These are phyloP conservation scores for Noctua comes DNA, from an alignment of 2,888 invertebrate species.

Conservation along the genomic window DNA sequence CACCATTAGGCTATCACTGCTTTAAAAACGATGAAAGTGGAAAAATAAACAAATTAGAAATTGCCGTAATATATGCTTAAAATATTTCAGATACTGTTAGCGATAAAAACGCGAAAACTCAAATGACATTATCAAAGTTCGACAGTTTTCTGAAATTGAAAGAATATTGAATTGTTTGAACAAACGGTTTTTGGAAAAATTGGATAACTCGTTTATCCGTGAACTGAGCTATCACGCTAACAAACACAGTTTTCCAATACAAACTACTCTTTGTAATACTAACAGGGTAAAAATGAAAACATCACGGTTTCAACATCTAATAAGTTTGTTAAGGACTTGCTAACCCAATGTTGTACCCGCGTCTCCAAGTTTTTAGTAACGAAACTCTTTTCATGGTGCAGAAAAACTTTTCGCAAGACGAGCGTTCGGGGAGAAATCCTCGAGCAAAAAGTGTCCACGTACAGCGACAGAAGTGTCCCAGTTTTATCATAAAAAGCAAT, in stretches of 20 bases:
- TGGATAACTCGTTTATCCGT: constrained; percentile 23
- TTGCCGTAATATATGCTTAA: too few species aligned
- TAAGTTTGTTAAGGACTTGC: constrained; percentile 56
- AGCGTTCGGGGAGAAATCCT: constrained; percentile 59
- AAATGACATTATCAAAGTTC: constrained; percentile 14
- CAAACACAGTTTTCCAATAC: constrained; percentile 32
- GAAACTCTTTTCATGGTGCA: constrained; percentile 56
- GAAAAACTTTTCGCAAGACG: constrained; percentile 61
- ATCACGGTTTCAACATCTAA: constrained; percentile 21
- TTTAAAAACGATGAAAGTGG: neutral
- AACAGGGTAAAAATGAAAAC: constrained; percentile 55
- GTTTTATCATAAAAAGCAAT: constrained; percentile 66
- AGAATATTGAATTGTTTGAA: constrained; percentile 31
- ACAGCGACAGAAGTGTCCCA: constrained; percentile 54
- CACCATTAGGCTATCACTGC: too few species aligned
- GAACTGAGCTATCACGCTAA: constrained; percentile 30
- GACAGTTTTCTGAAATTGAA: constrained; percentile 28
- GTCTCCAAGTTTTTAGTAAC: constrained; percentile 56
- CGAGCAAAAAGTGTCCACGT: constrained; percentile 60
- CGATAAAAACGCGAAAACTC: constrained; percentile 4
- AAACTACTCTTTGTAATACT: constrained; percentile 24
- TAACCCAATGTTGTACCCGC: constrained; percentile 45
- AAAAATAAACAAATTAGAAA: neutral
- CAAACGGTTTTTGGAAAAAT: constrained; percentile 29
- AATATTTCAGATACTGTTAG: constrained; percentile 2